These are phyloP conservation scores for Vanessa tameamea DNA, from an alignment of 1,140 invertebrate species.

Conservation along the genomic window DNA sequence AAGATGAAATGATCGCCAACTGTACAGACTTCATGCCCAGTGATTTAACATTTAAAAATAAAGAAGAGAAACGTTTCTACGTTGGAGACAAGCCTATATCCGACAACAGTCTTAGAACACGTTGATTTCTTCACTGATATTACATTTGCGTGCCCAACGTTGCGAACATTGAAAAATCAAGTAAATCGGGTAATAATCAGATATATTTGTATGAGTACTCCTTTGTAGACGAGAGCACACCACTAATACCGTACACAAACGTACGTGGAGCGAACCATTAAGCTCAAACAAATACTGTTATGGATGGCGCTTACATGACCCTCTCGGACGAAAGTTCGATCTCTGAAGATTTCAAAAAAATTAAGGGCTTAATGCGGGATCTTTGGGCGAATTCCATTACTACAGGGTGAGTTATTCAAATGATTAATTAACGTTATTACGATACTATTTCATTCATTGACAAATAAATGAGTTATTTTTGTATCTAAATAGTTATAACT, in stretches of 20 bases:
- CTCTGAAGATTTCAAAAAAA: not conserved
- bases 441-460: not conserved
- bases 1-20: not conserved
- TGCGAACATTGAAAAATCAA: not conserved
- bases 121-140: not conserved
- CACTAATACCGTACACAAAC: not conserved
- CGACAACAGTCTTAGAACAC: not conserved
- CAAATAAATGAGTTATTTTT: not conserved
- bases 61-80: not conserved
- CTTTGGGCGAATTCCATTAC: not conserved
- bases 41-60: not conserved
- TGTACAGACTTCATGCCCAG: not conserved
- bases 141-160: not conserved
- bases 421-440: too few species aligned
- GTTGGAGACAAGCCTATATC: not conserved
- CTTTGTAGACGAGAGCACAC: not conserved
- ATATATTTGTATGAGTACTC: constrained; percentile 2
- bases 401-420: not conserved
- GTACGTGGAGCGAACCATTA: not conserved
- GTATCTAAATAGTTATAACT: too few species aligned
- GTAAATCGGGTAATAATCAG: not conserved
- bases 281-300: not conserved
- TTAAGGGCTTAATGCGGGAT: not conserved
- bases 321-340: not conserved
- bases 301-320: constrained; percentile 25